Conservation (phyloP, 1,140 invertebrate species). For the Penaeus indicus region DNA sequence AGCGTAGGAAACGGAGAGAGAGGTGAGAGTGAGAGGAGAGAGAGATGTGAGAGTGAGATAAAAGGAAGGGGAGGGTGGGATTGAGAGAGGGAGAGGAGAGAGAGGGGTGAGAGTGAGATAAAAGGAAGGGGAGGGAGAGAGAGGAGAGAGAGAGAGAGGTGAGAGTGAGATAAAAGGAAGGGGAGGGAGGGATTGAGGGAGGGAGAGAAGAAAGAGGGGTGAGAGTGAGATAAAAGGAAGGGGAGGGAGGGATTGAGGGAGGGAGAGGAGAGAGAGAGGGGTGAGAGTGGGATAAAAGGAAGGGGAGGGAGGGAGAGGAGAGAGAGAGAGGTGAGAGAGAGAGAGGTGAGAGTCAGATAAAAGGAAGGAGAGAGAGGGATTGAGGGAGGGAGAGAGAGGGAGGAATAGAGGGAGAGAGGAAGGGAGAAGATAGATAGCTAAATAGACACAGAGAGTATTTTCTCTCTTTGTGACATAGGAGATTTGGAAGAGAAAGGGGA, state of each 20-base stretch:
- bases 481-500: too few species aligned
- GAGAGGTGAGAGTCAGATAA: neutral
- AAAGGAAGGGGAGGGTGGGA: neutral
- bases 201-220: neutral
- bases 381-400: slow-evolving; percentile 20
- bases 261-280: neutral
- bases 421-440: neutral
- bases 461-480: too few species aligned
- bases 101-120: neutral
- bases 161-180: neutral
- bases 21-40: neutral
- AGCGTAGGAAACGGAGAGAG: neutral
- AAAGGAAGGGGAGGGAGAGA: neutral
- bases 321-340: neutral
- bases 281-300: neutral
- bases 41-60: neutral
- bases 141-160: neutral
- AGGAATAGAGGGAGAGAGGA: slow-evolving; percentile 18
- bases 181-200: neutral
- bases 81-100: neutral
- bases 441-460: too few species aligned
- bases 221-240: neutral
- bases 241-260: neutral
- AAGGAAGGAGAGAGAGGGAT: neutral
- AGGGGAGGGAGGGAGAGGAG: neutral